phyloP scores from a whole-genome alignment of 2,113 vertebrate species.

The Gopherus evgoodei region DNA sequence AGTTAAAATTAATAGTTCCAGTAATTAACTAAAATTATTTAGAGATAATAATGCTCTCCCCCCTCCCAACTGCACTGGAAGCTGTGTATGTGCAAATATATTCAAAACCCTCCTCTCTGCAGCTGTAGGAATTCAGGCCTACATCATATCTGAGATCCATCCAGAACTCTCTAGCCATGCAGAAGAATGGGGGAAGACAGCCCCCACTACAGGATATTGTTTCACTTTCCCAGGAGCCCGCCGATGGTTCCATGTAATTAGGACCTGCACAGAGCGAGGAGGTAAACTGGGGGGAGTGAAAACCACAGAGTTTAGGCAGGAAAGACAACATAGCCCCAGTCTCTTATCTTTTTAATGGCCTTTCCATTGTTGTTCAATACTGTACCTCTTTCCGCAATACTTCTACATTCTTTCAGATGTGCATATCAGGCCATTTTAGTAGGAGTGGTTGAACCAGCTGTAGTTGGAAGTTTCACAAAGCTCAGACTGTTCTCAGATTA shows the following conservation, averaged over 20 bases:
- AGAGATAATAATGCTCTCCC: neutral
- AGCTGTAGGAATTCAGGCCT: neutral
- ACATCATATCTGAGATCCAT: neutral
- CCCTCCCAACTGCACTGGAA: neutral
- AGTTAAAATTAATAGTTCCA: neutral
- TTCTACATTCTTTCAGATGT: neutral
- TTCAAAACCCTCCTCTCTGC: neutral
- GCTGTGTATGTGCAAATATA: neutral
- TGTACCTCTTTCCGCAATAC: neutral
- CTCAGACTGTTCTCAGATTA: neutral
- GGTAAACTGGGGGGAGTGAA: neutral
- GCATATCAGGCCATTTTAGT: neutral
- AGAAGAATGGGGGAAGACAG: neutral
- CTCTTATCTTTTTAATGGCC: neutral
- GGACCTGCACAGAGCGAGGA: neutral
- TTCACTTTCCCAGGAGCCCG: neutral
- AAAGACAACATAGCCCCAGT: neutral
- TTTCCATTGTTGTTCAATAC: neutral
- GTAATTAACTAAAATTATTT: neutral
- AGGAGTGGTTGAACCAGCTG: neutral
- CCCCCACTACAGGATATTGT: neutral
- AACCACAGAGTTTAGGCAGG: neutral
- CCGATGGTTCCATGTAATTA: neutral
- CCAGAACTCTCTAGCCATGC: neutral
- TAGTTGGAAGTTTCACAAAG: neutral